phyloP scores from a whole-genome alignment of 2,888 invertebrate species.

The Andrena camellia region DNA sequence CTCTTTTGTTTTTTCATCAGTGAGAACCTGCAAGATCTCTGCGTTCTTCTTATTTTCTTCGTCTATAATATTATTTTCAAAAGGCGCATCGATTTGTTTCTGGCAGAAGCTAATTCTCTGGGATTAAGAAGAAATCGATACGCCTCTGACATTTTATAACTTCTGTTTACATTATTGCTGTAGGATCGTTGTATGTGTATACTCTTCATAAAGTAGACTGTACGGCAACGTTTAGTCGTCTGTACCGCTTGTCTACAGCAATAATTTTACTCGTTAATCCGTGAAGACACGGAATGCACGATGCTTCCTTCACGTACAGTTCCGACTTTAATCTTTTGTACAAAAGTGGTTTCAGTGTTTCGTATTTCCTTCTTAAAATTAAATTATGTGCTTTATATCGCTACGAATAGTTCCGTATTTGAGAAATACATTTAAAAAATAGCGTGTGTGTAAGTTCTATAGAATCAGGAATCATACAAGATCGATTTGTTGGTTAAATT shows the following conservation, averaged over 20 bases:
- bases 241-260: slow-evolving; percentile 44
- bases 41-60: slow-evolving; percentile 61
- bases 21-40: slow-evolving; percentile 75
- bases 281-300: slow-evolving; percentile 56
- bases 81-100: slow-evolving; percentile 53
- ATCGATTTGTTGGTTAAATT: slow-evolving; percentile 38
- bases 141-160: slow-evolving; percentile 27
- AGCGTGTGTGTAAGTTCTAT: slow-evolving; percentile 21
- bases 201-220: neutral
- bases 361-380: slow-evolving; percentile 26
- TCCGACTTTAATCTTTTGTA: slow-evolving; percentile 28
- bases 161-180: slow-evolving; percentile 36
- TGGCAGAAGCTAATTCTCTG: neutral
- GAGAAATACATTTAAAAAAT: slow-evolving; percentile 11
- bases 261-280: slow-evolving; percentile 45
- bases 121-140: slow-evolving; percentile 40
- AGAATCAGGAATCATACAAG: slow-evolving; percentile 5
- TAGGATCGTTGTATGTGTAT: slow-evolving; percentile 15
- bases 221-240: slow-evolving; percentile 3
- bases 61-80: slow-evolving; percentile 51
- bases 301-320: slow-evolving; percentile 51
- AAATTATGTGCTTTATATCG: slow-evolving; percentile 38
- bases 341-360: slow-evolving; percentile 28
- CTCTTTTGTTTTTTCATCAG: slow-evolving; percentile 70
- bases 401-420: slow-evolving; percentile 18